These are phyloP conservation scores for Cyclophora albipunctata DNA, from an alignment of 2,888 invertebrate species.

Conservation along the genomic window DNA sequence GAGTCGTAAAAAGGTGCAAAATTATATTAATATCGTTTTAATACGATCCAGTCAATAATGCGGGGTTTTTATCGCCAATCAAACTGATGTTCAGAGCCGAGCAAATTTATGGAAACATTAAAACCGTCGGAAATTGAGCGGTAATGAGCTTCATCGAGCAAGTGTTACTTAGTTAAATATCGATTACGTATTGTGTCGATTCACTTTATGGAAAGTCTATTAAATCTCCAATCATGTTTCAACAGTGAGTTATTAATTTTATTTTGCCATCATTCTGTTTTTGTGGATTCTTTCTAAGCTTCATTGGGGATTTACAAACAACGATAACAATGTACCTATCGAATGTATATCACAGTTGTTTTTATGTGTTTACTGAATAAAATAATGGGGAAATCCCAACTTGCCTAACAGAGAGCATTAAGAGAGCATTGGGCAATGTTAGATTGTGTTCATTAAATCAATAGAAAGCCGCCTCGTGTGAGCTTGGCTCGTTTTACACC, in stretches of 20 bases:
- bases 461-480: constrained; percentile 64
- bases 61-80: constrained; percentile 51
- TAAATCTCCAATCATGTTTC: too few species aligned
- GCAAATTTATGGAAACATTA: constrained; percentile 48
- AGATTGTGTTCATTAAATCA: constrained; percentile 71
- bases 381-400: too few species aligned
- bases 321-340: too few species aligned
- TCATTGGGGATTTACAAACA: too few species aligned
- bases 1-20: constrained; percentile 47
- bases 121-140: constrained; percentile 34
- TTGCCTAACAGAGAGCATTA: constrained; percentile 6
- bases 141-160: constrained; percentile 33
- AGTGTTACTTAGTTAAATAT: constrained; percentile 14
- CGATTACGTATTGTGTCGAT: background rate
- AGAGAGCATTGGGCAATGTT: constrained; percentile 63
- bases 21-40: constrained; percentile 53
- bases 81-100: constrained; percentile 39
- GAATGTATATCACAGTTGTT: too few species aligned
- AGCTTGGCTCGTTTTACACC: constrained; percentile 55
- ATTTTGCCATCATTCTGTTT: too few species aligned
- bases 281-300: too few species aligned
- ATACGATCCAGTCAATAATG: constrained; percentile 40
- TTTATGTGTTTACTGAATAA: too few species aligned
- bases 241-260: too few species aligned
- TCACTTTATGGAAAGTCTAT: background rate